A percentile compares a stretch with the other conserved stretches of the same genome.
Evolutionary conservation across 2,797 vertebrate genomes (phyloP).

Genomic region (Peromyscus nudipes): DNA sequence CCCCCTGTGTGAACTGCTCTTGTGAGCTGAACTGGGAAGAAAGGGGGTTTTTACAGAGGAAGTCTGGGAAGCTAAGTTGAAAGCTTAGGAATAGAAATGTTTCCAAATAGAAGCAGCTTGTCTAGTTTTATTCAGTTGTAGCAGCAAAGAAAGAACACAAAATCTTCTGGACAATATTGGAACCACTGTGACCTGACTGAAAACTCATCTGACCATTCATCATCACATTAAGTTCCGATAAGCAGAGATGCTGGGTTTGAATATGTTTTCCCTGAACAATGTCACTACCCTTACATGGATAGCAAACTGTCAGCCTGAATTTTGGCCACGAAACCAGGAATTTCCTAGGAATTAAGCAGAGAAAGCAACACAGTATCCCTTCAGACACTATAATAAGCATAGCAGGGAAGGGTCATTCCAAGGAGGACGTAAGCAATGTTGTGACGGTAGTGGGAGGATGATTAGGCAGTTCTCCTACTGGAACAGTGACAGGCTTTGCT

Average conservation of each 20-base stretch:
- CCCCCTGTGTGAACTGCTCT: neutral
- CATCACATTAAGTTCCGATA: neutral
- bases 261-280: neutral
- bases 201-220: neutral
- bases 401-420: neutral
- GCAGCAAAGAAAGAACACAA: neutral
- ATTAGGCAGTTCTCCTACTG: neutral
- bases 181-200: neutral
- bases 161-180: neutral
- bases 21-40: slow-evolving; percentile 18
- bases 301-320: slow-evolving; percentile 14
- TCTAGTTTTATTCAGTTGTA: neutral
- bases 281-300: neutral
- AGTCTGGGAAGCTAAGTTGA: slow-evolving; percentile 33
- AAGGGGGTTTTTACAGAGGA: slow-evolving; percentile 25
- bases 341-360: slow-evolving; percentile 17
- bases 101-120: slow-evolving; percentile 13
- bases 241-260: neutral
- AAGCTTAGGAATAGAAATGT: slow-evolving; percentile 42
- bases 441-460: rapidly evolving
- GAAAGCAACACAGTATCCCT: neutral
- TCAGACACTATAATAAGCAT: neutral
- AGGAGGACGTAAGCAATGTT: neutral
- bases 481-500: neutral
- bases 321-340: neutral